Conservation (phyloP, 2,888 invertebrate species). For the Hydraecia micacea region DNA sequence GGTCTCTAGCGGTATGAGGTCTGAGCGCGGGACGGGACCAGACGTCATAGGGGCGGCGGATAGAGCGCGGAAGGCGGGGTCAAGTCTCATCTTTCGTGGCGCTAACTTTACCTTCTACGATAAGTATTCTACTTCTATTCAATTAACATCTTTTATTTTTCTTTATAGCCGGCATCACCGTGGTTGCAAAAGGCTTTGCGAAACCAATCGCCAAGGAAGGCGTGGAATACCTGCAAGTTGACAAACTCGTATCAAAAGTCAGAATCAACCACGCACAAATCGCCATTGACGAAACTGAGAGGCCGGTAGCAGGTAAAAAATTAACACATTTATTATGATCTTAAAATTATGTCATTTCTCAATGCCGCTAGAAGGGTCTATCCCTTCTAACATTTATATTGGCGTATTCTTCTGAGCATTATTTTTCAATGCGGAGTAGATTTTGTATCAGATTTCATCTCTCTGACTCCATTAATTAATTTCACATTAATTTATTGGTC, state of each 20-base stretch:
- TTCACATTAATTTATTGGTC: neutral
- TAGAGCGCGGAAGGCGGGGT: too few species aligned
- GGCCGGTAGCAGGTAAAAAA: conserved; percentile 89
- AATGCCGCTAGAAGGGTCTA: too few species aligned
- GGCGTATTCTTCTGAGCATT: neutral
- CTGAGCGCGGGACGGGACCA: too few species aligned
- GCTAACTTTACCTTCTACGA: too few species aligned
- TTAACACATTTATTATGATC: neutral
- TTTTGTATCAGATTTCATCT: neutral
- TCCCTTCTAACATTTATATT: neutral
- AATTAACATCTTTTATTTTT: neutral
- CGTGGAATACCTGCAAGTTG: conserved; percentile 91
- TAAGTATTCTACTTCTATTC: neutral
- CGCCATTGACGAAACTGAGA: conserved; percentile 89
- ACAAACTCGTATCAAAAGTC: conserved; percentile 91
- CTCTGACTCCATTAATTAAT: too few species aligned
- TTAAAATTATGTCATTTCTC: neutral
- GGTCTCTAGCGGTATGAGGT: too few species aligned
- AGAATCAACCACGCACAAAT: conserved; percentile 91
- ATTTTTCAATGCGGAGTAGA: neutral
- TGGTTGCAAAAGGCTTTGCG: conserved; percentile 90
- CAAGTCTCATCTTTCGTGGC: too few species aligned
- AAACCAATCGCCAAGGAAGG: conserved; percentile 91
- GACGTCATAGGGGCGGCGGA: too few species aligned
- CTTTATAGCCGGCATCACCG: conserved; percentile 90